Evolutionary conservation across 2,113 vertebrate species (phyloP).

Genomic region (Apeltes quadracus): DNA sequence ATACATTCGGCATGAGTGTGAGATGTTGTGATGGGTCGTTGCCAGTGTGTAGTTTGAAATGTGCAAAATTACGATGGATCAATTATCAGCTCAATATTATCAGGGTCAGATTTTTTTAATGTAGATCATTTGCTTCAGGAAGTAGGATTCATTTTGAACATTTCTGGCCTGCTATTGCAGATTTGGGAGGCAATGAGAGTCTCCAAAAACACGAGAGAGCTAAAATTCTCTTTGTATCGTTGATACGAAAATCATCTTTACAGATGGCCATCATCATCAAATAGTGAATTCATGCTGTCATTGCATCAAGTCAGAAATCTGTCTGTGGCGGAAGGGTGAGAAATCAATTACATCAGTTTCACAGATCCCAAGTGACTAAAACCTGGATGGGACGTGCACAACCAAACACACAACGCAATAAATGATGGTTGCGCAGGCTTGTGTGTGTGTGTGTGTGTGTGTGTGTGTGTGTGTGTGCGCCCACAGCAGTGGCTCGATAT

Average conservation of each 20-base stretch:
- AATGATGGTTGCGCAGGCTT: background rate
- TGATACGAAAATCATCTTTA: slow-evolving; percentile 12
- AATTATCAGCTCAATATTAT: background rate
- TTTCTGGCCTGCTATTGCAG: slow-evolving; percentile 23
- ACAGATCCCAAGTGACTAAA: slow-evolving; percentile 6
- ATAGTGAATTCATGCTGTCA: background rate
- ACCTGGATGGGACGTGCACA: slow-evolving; percentile 9
- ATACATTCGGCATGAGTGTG: background rate
- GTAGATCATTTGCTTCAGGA: background rate
- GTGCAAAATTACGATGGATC: background rate
- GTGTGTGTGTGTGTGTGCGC: slow-evolving; percentile 24
- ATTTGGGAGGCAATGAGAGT: background rate
- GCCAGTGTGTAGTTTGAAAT: background rate
- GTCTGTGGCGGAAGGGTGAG: background rate
- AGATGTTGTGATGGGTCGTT: background rate
- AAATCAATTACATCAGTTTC: slow-evolving; percentile 11
- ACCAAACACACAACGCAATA: background rate
- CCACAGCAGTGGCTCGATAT: slow-evolving; percentile 28
- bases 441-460: slow-evolving; percentile 6
- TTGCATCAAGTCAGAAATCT: background rate
- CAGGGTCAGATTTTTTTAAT: background rate
- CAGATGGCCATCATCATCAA: slow-evolving; percentile 1
- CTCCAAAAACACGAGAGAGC: slow-evolving; percentile 9
- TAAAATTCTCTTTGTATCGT: slow-evolving; percentile 6
- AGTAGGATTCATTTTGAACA: slow-evolving; percentile 18